Percentiles rank a stretch among this genome's conserved stretches.
phyloP scores from a whole-genome alignment of 2,797 vertebrate species.

The Neopelma chrysocephalum region DNA sequence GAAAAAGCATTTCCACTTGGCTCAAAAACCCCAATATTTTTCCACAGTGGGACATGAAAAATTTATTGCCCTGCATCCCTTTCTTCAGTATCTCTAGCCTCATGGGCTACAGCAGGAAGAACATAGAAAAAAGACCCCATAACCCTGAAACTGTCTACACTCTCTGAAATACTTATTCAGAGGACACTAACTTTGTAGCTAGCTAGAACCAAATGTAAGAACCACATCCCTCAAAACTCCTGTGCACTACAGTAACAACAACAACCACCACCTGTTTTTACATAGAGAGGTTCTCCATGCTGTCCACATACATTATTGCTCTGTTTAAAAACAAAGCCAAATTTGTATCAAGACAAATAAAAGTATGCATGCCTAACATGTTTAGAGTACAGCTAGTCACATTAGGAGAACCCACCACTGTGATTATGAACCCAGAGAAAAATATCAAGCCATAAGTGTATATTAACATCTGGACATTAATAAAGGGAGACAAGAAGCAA shows the following conservation, averaged over 20 bases:
- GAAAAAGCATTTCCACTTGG: conserved; percentile 68
- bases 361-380: background rate
- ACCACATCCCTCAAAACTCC: background rate
- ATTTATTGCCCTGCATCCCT: background rate
- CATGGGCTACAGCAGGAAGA: background rate
- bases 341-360: background rate
- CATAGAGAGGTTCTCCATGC: background rate
- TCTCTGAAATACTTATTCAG: background rate
- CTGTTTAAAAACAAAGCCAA: background rate
- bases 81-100: background rate
- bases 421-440: background rate
- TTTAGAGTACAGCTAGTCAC: background rate
- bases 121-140: background rate
- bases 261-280: background rate
- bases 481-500: background rate
- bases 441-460: background rate
- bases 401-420: background rate
- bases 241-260: background rate
- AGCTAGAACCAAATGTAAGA: background rate
- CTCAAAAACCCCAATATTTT: conserved; percentile 61
- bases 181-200: background rate
- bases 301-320: background rate
- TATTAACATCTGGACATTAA: background rate
- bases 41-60: conserved; percentile 34
- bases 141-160: background rate